Conservation (phyloP, 2,888 invertebrate species). For the Hipparchia semele region DNA sequence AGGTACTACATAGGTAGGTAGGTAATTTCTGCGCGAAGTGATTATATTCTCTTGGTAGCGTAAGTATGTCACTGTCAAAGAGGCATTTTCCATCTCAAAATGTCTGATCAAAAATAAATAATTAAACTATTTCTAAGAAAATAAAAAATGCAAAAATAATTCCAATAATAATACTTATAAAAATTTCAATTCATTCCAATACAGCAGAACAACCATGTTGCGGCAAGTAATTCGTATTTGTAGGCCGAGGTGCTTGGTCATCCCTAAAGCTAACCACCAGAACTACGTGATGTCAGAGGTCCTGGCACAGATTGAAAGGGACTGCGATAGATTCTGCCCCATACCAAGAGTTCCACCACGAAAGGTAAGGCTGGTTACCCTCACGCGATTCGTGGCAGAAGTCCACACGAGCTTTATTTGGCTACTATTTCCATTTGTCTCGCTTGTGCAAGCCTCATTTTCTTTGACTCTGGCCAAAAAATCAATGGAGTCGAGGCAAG, state of each 20-base stretch:
- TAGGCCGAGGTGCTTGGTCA: constrained; percentile 27
- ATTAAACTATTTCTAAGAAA: neutral
- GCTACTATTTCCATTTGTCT: no score
- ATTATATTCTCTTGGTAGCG: no score
- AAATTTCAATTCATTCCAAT: neutral
- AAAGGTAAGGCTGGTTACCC: constrained; percentile 54
- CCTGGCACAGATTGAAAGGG: constrained; percentile 57
- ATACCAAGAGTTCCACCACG: constrained; percentile 59
- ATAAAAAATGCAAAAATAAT: constrained; percentile 26
- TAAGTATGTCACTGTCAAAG: neutral
- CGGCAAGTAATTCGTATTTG: constrained; percentile 41
- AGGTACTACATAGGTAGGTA: no score
- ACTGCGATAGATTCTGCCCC: constrained; percentile 61
- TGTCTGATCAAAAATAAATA: neutral
- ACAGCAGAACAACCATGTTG: constrained; percentile 25
- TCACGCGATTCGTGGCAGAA: no score
- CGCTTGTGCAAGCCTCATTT: no score
- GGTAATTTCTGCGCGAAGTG: no score
- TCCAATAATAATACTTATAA: neutral
- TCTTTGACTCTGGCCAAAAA: no score
- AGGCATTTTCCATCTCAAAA: neutral
- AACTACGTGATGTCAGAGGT: constrained; percentile 63
- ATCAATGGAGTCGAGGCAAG: no score
- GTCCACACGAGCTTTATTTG: no score
- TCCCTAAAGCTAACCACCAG: constrained; percentile 49